Base-by-base conservation (phyloP, 2,888 invertebrate genomes). In the Melolontha melolontha region DNA sequence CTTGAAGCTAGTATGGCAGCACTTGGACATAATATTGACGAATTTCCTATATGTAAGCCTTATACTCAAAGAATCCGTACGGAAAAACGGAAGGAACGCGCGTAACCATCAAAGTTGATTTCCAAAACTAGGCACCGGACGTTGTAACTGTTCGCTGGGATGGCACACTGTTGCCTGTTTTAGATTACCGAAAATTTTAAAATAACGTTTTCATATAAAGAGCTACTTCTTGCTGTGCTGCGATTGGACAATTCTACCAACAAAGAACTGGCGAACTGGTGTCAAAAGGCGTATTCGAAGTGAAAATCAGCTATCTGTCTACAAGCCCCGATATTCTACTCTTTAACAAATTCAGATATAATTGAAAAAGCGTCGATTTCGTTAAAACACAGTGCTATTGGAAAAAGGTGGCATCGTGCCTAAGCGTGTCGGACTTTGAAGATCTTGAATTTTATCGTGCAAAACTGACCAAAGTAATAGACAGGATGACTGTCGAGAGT, bases 71-170 rank as follows among this genome's bases (percentile, higher is more conserved):
- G 75, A 51, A 72, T 76, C 70, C 75, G 70, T 44, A 70, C 69
- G 44, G 6, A 72, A 40, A 69, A 17, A 44, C 34, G 72, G 54
- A 78, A 77, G 68, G 64, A 74, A 11, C 44, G 44, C 6, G 29
- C 29, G 6, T 4, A 29, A 29, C 74, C 16, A 80, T 79, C 74
- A 77, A 79, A 75, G 0, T 52, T 11, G 73, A 78, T 73, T 79
- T 79, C 68, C 74, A 79, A 70, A 78, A 78, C 62, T 66, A 78
- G 29, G 59, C 78, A 57, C 75, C 77, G 14, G 77, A 77, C n/a
- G 49, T 68, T 34, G 76, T 79, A 5, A 77, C 75, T n/a, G n/a
- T 34, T 67, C 77, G 78, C 63, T 79, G 77, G 77, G 77, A 78
- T n/a, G n/a, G n/a, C n/a, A n/a, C n/a, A n/a, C n/a, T n/a, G n/a